phyloP scores from a whole-genome alignment of 2,888 invertebrate genomes.

The Tipula confusa region DNA sequence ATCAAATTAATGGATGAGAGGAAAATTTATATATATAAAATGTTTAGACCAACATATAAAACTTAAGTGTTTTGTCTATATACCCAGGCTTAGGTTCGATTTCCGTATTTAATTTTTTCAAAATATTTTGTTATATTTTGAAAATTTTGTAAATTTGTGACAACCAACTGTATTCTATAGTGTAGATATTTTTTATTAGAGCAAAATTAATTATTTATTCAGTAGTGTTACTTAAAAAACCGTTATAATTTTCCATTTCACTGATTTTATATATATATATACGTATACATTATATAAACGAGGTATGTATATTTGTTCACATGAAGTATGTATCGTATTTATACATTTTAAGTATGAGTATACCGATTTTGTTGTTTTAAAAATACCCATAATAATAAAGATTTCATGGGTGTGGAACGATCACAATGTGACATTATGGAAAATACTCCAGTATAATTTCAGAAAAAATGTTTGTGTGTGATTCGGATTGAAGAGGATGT shows the following conservation, averaged over 20 bases:
- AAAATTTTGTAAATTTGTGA: not conserved
- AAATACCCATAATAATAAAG: constrained; percentile 20
- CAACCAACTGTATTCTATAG: not conserved
- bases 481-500: not conserved
- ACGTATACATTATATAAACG: not conserved
- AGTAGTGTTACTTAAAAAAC: not conserved
- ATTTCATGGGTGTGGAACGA: constrained; percentile 16
- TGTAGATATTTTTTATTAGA: too few relatives aligned
- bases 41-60: not conserved
- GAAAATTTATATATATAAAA: not conserved
- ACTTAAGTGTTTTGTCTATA: not conserved
- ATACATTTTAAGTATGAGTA: not conserved
- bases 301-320: not conserved
- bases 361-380: constrained; percentile 3
- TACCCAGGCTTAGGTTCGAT: not conserved
- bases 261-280: not conserved
- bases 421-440: constrained; percentile 25
- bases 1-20: not conserved
- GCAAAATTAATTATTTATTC: constrained; percentile 12
- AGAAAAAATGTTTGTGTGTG: not conserved
- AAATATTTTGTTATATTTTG: not conserved
- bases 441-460: not conserved
- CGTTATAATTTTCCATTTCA: not conserved
- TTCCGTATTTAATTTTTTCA: not conserved
- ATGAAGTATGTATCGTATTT: not conserved